These are phyloP conservation scores for Bombylius discolor DNA, from an alignment of 2,888 invertebrate species.

Conservation along the genomic window DNA sequence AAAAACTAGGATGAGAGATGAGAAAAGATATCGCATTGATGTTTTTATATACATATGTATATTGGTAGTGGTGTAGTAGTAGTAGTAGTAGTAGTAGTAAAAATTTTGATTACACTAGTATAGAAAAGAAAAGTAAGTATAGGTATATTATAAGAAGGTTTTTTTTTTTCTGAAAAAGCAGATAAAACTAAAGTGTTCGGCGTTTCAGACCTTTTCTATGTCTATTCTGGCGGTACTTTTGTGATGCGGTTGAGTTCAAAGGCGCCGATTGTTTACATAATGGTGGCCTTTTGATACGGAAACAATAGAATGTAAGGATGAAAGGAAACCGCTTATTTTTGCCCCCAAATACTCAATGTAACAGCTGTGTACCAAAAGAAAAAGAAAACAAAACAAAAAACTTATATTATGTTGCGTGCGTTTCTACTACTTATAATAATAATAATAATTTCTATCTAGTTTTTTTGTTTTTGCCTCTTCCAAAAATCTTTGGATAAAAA, in stretches of 20 bases:
- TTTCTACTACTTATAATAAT: neutral
- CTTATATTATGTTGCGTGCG: too few species aligned
- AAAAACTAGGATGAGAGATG: too few species aligned
- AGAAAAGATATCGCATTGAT: too few species aligned
- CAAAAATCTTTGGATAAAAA: neutral
- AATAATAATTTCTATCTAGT: neutral
- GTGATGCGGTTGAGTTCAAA: constrained; percentile 47
- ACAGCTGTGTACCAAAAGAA: neutral
- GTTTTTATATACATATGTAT: too few species aligned
- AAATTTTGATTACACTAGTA: too few species aligned
- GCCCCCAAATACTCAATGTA: neutral
- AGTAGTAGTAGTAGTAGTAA: too few species aligned
- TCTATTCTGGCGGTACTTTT: constrained; percentile 20
- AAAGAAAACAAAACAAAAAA: neutral
- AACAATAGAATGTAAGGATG: constrained; percentile 40
- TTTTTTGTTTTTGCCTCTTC: neutral
- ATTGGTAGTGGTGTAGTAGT: too few species aligned
- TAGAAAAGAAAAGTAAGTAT: too few species aligned
- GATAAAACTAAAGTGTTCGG: constrained; percentile 3
- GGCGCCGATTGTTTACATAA: constrained; percentile 54
- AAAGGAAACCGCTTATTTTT: constrained; percentile 24
- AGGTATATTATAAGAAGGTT: too few species aligned
- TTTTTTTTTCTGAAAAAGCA: neutral
- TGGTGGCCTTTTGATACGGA: constrained; percentile 49
- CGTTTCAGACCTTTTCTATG: neutral